Percentiles rank a stretch among this genome's conserved stretches.
Evolutionary conservation across 2,113 vertebrate genomes (phyloP).

Genomic region (Sphyrna mokarran): DNA sequence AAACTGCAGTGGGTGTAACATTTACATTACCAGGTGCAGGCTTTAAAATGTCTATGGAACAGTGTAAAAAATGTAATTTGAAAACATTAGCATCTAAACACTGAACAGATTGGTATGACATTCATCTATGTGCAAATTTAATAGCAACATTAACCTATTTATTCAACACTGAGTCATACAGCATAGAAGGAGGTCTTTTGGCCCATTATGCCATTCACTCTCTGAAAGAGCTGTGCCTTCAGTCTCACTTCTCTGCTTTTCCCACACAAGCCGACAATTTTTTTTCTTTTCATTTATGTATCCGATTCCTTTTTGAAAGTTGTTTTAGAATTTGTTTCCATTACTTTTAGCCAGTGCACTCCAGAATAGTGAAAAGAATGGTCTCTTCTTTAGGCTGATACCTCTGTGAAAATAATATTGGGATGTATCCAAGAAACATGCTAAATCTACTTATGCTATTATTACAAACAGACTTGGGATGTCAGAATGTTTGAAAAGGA

Average conservation of each 20-base stretch:
- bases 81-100: background rate
- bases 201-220: background rate
- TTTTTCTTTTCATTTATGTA: too few relatives aligned
- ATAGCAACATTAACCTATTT: background rate
- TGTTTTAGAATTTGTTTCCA: too few relatives aligned
- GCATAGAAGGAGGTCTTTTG: background rate
- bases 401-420: background rate
- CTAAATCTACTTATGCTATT: background rate
- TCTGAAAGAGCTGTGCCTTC: background rate
- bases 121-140: background rate
- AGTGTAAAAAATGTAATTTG: background rate
- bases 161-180: background rate
- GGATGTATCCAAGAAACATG: background rate
- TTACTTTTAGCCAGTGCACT: too few relatives aligned
- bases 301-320: too few relatives aligned
- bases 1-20: background rate
- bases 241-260: background rate
- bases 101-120: background rate
- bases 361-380: too few relatives aligned
- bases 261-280: too few relatives aligned
- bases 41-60: background rate
- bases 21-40: background rate
- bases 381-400: background rate
- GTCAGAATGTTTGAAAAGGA: background rate
- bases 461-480: background rate